Conservation (phyloP, 2,888 invertebrate species). For the Busseola fusca region DNA sequence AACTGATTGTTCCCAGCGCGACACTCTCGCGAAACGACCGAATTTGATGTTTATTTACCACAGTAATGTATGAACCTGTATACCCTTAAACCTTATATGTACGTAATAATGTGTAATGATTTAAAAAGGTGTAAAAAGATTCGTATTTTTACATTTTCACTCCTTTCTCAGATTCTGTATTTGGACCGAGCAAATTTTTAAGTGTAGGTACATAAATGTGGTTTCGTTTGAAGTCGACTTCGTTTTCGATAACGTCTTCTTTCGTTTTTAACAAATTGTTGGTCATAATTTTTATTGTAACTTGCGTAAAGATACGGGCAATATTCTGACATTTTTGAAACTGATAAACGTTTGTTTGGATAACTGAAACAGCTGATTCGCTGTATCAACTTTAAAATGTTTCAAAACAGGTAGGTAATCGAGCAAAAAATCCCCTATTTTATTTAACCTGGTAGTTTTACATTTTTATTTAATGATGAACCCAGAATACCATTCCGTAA, state of each 20-base stretch:
- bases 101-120: slow-evolving; percentile 62
- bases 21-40: slow-evolving; percentile 59
- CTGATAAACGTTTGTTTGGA: slow-evolving; percentile 14
- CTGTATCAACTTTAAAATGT: neutral
- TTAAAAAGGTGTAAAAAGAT: slow-evolving; percentile 55
- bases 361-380: slow-evolving; percentile 4
- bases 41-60: slow-evolving; percentile 69
- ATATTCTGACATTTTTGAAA: slow-evolving; percentile 3
- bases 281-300: slow-evolving; percentile 31
- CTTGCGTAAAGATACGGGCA: neutral
- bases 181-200: slow-evolving; percentile 39
- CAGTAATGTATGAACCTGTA: slow-evolving; percentile 57
- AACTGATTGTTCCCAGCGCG: slow-evolving; percentile 76
- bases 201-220: slow-evolving; percentile 27
- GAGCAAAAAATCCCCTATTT: neutral
- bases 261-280: slow-evolving; percentile 33
- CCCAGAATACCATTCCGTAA: neutral
- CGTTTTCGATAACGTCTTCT: slow-evolving; percentile 38
- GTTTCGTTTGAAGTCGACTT: slow-evolving; percentile 18
- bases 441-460: neutral
- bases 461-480: slow-evolving; percentile 8
- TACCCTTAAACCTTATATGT: slow-evolving; percentile 63
- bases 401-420: neutral
- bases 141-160: slow-evolving; percentile 38
- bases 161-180: slow-evolving; percentile 22